Percentiles rank a stretch among this genome's conserved stretches.
Conservation (phyloP, 2,797 vertebrate species). For the Acrossocheilus wenchowensis region DNA sequence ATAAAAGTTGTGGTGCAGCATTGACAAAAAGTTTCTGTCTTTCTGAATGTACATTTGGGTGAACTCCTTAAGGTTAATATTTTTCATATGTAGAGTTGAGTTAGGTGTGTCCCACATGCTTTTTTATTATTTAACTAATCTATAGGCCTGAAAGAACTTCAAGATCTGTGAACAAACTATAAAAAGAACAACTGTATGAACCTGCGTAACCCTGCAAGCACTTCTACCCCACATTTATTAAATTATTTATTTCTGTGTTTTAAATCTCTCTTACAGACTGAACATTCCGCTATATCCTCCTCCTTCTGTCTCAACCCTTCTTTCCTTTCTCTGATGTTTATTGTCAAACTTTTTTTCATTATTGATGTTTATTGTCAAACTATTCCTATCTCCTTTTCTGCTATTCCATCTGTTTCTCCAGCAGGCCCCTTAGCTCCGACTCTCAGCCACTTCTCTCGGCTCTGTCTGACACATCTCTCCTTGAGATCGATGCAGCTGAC, state of each 20-base stretch:
- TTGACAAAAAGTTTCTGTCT: not conserved
- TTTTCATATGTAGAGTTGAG: not conserved
- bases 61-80: not conserved
- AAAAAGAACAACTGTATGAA: not conserved
- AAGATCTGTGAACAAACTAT: constrained; percentile 3
- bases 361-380: constrained; percentile 55
- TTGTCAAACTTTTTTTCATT: constrained; percentile 55
- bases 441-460: constrained; percentile 44
- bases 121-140: not conserved
- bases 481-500: constrained; percentile 63
- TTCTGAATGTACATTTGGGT: not conserved
- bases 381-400: constrained; percentile 47
- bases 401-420: constrained; percentile 51
- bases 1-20: not conserved
- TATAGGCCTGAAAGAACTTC: not conserved
- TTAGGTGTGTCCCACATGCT: not conserved
- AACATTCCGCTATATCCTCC: constrained; percentile 12
- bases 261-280: not conserved
- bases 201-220: not conserved
- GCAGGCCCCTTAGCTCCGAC: constrained; percentile 32
- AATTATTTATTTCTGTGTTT: constrained; percentile 1
- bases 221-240: constrained; percentile 6
- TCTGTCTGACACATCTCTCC: constrained; percentile 56
- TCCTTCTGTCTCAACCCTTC: constrained; percentile 22
- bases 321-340: constrained; percentile 48